These are phyloP conservation scores for Mimachlamys varia DNA, from an alignment of 2,888 invertebrate species.

Conservation along the genomic window DNA sequence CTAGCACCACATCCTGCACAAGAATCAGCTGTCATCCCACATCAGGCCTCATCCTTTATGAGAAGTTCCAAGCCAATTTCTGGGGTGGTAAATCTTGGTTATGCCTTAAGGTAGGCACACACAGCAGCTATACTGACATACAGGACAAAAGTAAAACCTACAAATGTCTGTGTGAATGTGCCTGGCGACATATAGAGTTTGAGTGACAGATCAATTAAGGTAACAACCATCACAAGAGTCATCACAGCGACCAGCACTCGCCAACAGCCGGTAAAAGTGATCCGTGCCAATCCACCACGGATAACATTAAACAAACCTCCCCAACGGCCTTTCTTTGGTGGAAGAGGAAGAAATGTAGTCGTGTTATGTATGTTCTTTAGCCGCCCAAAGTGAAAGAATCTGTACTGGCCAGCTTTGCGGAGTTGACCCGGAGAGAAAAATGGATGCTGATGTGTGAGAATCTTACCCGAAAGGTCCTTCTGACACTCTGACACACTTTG, in stretches of 20 bases:
- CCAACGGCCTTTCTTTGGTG: background rate
- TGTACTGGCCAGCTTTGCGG: background rate
- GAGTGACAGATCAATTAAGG: slow-evolving; percentile 36
- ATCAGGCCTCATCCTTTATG: background rate
- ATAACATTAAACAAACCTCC: background rate
- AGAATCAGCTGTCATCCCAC: background rate
- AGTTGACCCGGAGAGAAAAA: slow-evolving; percentile 57
- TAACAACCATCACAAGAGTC: slow-evolving; percentile 40
- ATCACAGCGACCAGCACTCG: slow-evolving; percentile 24
- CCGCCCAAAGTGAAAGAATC: slow-evolving; percentile 39
- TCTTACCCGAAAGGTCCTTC: slow-evolving; percentile 53
- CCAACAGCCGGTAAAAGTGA: background rate
- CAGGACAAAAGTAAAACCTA: slow-evolving; percentile 42
- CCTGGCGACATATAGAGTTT: slow-evolving; percentile 5
- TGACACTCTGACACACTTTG: slow-evolving; percentile 59
- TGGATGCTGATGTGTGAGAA: slow-evolving; percentile 54
- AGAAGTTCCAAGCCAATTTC: too few species aligned
- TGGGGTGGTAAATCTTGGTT: background rate
- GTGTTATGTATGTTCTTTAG: background rate
- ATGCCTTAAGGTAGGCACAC: slow-evolving; percentile 39
- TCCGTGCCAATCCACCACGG: background rate
- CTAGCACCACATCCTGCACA: too few species aligned
- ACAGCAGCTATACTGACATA: slow-evolving; percentile 42
- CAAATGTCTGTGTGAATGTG: slow-evolving; percentile 38
- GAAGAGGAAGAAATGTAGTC: slow-evolving; percentile 12